Evolutionary conservation across 1,140 invertebrate species (phyloP), one percentile per base, ranked within the genome.

Genomic region (Bombus soroeensis): DNA sequence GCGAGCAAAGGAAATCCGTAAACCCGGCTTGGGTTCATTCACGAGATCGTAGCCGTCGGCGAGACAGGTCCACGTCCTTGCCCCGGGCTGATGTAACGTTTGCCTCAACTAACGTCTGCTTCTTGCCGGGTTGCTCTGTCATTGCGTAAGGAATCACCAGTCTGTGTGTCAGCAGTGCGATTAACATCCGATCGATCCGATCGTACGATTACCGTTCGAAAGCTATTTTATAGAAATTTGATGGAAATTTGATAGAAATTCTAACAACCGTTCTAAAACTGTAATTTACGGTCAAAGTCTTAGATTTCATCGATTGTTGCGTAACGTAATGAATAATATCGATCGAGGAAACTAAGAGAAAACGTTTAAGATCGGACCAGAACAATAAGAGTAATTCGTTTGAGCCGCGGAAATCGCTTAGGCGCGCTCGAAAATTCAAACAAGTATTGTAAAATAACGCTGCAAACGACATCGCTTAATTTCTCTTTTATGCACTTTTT

Each of bases 41-140:
- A 94, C 86, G 80, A 90, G 89, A 90, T 90, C 87, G 82, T 89
- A 87, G 92, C 93, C 92, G 70, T 62, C 77, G 90, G 93, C 93
- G 79, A 92, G 88, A 92, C 93, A 91, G 88, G 93, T 94, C 89
- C 83, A 89, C 92, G 93, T 87, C 93, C 94, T 94, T 94, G 94
- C 94, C 92, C 81, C 87, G 43, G 93, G 93, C 93, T 75, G 53
- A 70, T 9, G 66, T 47, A 84, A 70, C 72, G 76, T 90, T 88
- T 66, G 83, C 85, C 32, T 87, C 71, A 66, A 78, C 81, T 70
- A 73, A 79, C 89, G 85, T 84, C 73, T 62, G 81, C 37, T 59
- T 39, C 73, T 53, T 71, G 53, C 68, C 39, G 64, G 78, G 66
- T 82, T 62, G 53, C 78, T 86, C 82, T 22, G 47, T 22, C 32